These are phyloP conservation scores for Blastobasis lacticolella DNA, from an alignment of 2,888 invertebrate genomes.

Conservation along the genomic window DNA sequence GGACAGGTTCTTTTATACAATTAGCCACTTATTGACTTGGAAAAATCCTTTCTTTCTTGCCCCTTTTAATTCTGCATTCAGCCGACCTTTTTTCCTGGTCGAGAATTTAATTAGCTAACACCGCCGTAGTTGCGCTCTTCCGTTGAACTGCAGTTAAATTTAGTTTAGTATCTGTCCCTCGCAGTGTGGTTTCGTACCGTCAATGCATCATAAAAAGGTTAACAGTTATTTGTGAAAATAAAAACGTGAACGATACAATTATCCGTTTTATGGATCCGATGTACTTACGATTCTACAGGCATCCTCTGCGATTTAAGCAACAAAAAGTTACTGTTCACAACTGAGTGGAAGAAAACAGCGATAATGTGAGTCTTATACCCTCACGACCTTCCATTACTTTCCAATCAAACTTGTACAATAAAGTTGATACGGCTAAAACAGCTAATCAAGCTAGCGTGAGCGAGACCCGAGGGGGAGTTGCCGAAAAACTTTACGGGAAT, in stretches of 20 bases:
- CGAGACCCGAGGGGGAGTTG: conserved; percentile 23
- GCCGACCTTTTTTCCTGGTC: too few relatives aligned
- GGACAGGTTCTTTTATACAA: conserved; percentile 58
- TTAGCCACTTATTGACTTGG: conserved; percentile 50
- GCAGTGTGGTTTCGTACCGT: too few relatives aligned
- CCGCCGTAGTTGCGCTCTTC: too few relatives aligned
- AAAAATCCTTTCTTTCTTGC: neutral
- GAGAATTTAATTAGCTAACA: too few relatives aligned
- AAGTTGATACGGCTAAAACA: conserved; percentile 41
- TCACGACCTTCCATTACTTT: conserved; percentile 40
- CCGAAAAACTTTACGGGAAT: conserved; percentile 30
- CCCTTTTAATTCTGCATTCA: too few relatives aligned
- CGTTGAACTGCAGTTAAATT: too few relatives aligned
- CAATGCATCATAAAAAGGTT: too few relatives aligned
- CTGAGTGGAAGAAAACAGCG: conserved; percentile 24
- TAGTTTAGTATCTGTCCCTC: too few relatives aligned
- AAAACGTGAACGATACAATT: too few relatives aligned
- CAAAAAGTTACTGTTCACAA: conserved; percentile 27
- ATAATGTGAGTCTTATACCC: conserved; percentile 35
- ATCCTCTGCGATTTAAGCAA: conserved; percentile 25
- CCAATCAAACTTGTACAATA: conserved; percentile 56
- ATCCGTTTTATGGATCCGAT: too few relatives aligned
- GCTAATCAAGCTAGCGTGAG: conserved; percentile 39
- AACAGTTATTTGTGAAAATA: too few relatives aligned
- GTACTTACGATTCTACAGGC: conserved; percentile 11